These are phyloP conservation scores for Megaustenia siamemsis DNA, from an alignment of 2,888 invertebrate species.

Conservation along the genomic window DNA sequence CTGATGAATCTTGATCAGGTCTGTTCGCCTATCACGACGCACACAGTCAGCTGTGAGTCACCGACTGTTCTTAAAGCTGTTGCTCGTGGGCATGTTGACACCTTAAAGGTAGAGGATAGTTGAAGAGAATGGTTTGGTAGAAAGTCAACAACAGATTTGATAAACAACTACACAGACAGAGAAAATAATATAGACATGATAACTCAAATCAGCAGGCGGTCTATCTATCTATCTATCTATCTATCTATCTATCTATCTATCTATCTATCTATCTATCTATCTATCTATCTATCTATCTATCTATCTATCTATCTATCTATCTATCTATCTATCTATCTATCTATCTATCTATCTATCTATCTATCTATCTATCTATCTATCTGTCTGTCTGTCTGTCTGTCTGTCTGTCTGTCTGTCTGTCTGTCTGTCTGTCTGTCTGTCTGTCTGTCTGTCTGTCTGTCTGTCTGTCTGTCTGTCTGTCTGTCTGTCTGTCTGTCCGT, in stretches of 20 bases:
- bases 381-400: neutral
- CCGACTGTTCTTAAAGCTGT: no score
- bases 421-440: conserved; percentile 1
- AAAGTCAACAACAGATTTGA: no score
- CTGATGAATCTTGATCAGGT: no score
- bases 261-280: neutral
- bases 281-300: neutral
- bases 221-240: neutral
- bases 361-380: neutral
- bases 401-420: neutral
- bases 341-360: neutral
- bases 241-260: neutral
- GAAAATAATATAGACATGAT: no score
- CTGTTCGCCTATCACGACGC: no score
- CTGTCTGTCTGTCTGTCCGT: no score
- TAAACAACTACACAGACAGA: no score
- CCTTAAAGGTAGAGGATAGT: no score
- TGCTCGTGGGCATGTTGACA: no score
- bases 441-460: conserved; percentile 24
- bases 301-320: neutral
- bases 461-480: conserved; percentile 12
- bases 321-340: neutral
- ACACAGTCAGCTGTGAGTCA: no score
- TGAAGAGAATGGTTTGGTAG: no score
- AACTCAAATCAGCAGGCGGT: no score